Evolutionary conservation across 2,113 vertebrate species (phyloP).

Genomic region (Turdus rufiventris): DNA sequence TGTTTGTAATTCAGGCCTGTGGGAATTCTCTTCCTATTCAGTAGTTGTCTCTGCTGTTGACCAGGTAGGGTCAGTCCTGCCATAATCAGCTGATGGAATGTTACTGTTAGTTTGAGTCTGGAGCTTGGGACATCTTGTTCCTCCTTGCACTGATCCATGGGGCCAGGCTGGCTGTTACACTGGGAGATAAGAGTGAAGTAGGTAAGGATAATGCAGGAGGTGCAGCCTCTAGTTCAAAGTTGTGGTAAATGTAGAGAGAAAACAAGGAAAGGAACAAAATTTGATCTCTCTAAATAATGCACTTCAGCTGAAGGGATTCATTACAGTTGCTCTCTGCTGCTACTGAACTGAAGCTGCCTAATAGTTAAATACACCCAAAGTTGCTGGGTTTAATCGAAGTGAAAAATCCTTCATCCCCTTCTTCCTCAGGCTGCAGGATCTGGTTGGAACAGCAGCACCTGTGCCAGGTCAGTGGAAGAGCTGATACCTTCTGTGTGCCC

Average conservation of each 20-base stretch:
- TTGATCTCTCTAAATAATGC: neutral
- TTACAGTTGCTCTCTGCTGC: neutral
- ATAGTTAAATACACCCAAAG: neutral
- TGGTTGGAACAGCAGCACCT: neutral
- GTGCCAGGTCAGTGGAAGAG: neutral
- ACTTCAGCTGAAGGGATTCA: neutral
- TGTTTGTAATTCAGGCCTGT: neutral
- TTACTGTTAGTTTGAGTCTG: neutral
- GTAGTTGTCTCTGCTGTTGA: neutral
- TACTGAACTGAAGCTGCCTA: neutral
- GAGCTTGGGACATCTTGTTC: neutral
- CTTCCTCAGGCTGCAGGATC: neutral
- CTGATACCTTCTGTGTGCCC: neutral
- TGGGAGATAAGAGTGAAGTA: neutral
- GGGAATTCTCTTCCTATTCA: neutral
- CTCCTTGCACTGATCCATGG: neutral
- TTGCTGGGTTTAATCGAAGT: rapidly evolving
- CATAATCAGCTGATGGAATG: neutral
- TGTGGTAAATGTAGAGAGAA: neutral
- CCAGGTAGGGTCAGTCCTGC: neutral
- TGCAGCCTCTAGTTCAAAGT: neutral
- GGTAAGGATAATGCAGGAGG: neutral
- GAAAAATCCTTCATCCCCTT: neutral
- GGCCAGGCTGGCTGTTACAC: neutral
- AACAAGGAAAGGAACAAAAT: neutral